Evolutionary conservation across 2,797 vertebrate genomes (phyloP).

Genomic region (Melanotaenia parkinsoni): DNA sequence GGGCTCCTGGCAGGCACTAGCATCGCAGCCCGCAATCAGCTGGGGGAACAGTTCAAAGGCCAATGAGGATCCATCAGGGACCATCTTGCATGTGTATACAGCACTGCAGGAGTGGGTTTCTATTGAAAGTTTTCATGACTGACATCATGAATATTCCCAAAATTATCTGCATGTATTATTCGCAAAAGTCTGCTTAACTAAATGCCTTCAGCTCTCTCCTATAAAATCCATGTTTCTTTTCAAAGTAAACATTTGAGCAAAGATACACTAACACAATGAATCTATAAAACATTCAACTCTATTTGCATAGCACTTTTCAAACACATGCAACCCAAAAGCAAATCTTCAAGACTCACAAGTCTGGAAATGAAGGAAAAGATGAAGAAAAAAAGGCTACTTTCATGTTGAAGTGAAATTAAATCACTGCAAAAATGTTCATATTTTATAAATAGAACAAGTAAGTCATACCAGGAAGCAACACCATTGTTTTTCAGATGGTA

Average conservation of each 20-base stretch:
- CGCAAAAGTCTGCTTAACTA: background rate
- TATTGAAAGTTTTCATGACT: slow-evolving; percentile 18
- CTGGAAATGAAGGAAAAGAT: background rate
- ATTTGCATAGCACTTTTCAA: no score
- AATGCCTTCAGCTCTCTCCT: background rate
- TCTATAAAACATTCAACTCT: background rate
- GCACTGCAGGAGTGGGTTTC: slow-evolving; percentile 13
- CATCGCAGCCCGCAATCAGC: slow-evolving; percentile 45
- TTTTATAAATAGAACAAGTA: background rate
- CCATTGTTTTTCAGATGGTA: slow-evolving; percentile 1
- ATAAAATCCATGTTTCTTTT: background rate
- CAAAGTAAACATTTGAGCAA: no score
- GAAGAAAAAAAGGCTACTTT: background rate
- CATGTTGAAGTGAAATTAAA: background rate
- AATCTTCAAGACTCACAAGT: no score
- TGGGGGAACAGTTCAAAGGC: slow-evolving; percentile 66
- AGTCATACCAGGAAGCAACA: background rate
- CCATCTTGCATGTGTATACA: slow-evolving; percentile 14
- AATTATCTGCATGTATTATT: background rate
- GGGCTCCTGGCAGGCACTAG: slow-evolving; percentile 65
- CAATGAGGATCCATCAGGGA: slow-evolving; percentile 63
- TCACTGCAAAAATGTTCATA: background rate
- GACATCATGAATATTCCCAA: slow-evolving; percentile 8
- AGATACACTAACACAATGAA: background rate
- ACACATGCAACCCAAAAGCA: no score